Percentiles rank a stretch among this genome's conserved stretches.
These are phyloP conservation scores for Cinara cedri DNA, from an alignment of 2,888 invertebrate genomes.

Conservation along the genomic window DNA sequence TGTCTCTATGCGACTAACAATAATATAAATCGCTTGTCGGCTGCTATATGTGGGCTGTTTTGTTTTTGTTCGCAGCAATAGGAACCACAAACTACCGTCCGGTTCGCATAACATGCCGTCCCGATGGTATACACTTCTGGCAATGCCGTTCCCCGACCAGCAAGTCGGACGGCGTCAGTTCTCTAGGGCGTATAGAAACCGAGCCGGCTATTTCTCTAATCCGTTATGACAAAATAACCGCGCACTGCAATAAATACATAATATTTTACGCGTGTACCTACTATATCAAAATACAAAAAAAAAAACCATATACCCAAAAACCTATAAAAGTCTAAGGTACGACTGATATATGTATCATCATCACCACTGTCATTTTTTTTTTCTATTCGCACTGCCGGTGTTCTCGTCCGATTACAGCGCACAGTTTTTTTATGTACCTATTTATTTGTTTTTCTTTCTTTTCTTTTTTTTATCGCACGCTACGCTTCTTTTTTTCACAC, in stretches of 20 bases:
- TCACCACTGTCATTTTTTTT: slow-evolving; percentile 4
- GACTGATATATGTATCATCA: slow-evolving; percentile 53
- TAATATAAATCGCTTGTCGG: slow-evolving; percentile 43
- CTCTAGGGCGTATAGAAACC: slow-evolving; percentile 75
- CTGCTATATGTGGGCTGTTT: slow-evolving; percentile 58
- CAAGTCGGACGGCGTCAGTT: slow-evolving; percentile 86
- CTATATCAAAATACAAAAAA: slow-evolving; percentile 8
- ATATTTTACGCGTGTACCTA: slow-evolving; percentile 37
- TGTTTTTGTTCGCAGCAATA: slow-evolving; percentile 64
- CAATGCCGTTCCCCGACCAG: slow-evolving; percentile 91
- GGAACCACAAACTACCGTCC: slow-evolving; percentile 64
- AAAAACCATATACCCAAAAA: slow-evolving; percentile 36
- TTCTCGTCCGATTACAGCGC: background rate
- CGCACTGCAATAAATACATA: slow-evolving; percentile 51
- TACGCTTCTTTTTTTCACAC: slow-evolving; percentile 27
- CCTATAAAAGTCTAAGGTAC: slow-evolving; percentile 55
- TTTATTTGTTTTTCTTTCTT: background rate
- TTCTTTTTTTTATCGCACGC: background rate
- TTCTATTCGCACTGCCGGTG: slow-evolving; percentile 14
- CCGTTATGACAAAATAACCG: slow-evolving; percentile 68
- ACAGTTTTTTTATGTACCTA: background rate
- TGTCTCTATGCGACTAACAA: slow-evolving; percentile 50
- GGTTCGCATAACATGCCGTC: slow-evolving; percentile 70
- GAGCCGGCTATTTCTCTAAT: slow-evolving; percentile 89
- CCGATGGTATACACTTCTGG: slow-evolving; percentile 87